Evolutionary conservation across 2,888 invertebrate species (phyloP).

Genomic region (Syrista parreyssii): DNA sequence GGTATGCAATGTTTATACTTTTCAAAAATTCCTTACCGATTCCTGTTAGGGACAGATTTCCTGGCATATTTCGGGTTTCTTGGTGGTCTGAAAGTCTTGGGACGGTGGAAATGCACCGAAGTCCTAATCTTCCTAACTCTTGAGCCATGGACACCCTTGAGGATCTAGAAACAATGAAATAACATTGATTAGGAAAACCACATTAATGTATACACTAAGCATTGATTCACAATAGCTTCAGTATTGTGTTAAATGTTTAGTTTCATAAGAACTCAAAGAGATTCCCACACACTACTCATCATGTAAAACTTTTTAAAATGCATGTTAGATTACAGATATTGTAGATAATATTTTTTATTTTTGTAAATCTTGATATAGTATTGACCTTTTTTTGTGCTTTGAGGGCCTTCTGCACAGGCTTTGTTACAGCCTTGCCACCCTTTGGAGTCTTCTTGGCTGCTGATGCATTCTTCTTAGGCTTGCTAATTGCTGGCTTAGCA

Average conservation of each 20-base stretch:
- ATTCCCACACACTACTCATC: conserved; percentile 70
- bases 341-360: neutral
- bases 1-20: conserved; percentile 1
- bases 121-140: conserved; percentile 91
- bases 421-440: conserved; percentile 67
- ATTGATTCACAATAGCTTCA: conserved; percentile 32
- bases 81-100: conserved; percentile 91
- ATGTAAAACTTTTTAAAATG: conserved; percentile 30
- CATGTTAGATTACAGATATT: neutral
- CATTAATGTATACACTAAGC: neutral
- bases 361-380: neutral
- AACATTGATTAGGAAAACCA: conserved; percentile 7
- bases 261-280: conserved; percentile 68
- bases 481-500: conserved; percentile 62
- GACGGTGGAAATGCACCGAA: conserved; percentile 94
- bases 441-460: conserved; percentile 63
- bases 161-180: conserved; percentile 71
- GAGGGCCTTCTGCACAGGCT: conserved; percentile 80
- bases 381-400: conserved; percentile 87
- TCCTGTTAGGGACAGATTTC: conserved; percentile 92
- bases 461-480: conserved; percentile 70
- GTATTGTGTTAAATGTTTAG: conserved; percentile 46
- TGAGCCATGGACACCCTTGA: conserved; percentile 92
- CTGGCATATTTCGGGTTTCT: conserved; percentile 95
- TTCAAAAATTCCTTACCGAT: conserved; percentile 73